Conservation (phyloP, 2,888 invertebrate genomes). For the Pardosa pseudoannulata region DNA sequence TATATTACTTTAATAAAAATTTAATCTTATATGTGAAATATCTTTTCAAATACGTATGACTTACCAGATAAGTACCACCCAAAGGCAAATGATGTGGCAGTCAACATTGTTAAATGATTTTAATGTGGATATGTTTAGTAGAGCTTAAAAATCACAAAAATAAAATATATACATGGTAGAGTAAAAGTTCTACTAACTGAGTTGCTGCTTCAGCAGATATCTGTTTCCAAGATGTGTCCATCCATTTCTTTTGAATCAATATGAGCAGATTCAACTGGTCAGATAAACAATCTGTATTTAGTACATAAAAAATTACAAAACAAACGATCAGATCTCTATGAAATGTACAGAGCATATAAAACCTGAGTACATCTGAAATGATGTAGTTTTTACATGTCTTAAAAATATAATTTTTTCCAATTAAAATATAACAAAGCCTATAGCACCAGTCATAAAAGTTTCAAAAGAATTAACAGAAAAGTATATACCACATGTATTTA, state of each 20-base stretch:
- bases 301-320: background rate
- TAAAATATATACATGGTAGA: background rate
- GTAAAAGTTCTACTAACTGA: background rate
- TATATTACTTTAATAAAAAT: too few relatives aligned
- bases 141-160: conserved; percentile 17
- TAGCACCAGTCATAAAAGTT: conserved; percentile 55
- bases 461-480: conserved; percentile 6
- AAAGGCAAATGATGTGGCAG: too few relatives aligned
- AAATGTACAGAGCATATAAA: conserved; percentile 24
- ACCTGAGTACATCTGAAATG: conserved; percentile 37
- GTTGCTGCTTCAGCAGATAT: background rate
- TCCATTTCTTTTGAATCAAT: background rate
- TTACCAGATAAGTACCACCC: too few relatives aligned
- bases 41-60: too few relatives aligned
- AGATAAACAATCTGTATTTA: too few relatives aligned
- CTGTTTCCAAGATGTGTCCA: background rate
- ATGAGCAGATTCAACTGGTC: too few relatives aligned
- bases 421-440: conserved; percentile 25
- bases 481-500: conserved; percentile 9
- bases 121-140: background rate
- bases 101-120: too few relatives aligned
- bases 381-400: conserved; percentile 26
- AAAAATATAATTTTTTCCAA: background rate
- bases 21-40: too few relatives aligned
- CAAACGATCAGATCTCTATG: background rate